These are phyloP conservation scores for Cervus canadensis DNA, from an alignment of 2,113 vertebrate genomes.

Conservation along the genomic window DNA sequence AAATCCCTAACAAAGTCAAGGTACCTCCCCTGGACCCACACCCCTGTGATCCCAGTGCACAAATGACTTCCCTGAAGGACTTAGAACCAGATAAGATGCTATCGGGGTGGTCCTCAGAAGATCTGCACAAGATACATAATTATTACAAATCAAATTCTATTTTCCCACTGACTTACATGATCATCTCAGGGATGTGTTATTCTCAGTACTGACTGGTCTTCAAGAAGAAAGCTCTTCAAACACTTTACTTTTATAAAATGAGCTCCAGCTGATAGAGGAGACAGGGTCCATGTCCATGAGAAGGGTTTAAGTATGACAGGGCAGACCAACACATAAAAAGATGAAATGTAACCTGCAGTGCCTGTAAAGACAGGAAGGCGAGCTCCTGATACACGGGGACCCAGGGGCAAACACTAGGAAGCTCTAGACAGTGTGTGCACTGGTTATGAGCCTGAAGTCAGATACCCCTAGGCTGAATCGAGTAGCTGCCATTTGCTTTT, in stretches of 20 bases:
- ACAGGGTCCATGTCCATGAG: background rate
- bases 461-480: background rate
- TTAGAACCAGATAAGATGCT: background rate
- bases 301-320: background rate
- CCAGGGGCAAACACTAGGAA: too few relatives aligned
- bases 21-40: background rate
- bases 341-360: accelerated
- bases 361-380: background rate
- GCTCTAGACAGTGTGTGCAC: accelerated
- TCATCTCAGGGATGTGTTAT: background rate
- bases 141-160: background rate
- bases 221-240: background rate
- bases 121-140: background rate
- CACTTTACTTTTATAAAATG: background rate
- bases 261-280: background rate
- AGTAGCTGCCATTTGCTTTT: background rate
- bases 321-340: too few relatives aligned
- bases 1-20: background rate
- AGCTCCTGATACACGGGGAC: background rate
- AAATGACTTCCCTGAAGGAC: background rate
- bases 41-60: background rate
- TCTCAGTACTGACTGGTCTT: background rate
- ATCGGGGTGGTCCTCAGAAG: background rate
- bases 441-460: background rate
- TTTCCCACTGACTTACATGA: background rate